phyloP scores from a whole-genome alignment of 2,888 invertebrate species.

The Siphonodentalium dalli region DNA sequence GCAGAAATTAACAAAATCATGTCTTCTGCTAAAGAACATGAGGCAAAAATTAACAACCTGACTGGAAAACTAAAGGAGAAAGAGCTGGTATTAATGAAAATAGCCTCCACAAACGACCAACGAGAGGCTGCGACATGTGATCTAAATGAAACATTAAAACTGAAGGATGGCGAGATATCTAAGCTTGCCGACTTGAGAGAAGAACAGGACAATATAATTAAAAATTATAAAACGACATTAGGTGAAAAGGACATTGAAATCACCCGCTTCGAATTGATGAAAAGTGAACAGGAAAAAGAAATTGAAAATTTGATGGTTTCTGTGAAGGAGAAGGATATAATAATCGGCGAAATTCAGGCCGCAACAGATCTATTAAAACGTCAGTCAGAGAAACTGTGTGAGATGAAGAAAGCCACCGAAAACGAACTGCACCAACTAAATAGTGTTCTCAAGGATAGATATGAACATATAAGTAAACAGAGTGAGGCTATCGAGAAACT shows the following conservation, averaged over 20 bases:
- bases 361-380: too few species aligned
- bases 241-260: too few species aligned
- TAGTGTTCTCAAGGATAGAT: neutral
- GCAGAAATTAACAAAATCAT: constrained; percentile 26
- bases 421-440: constrained; percentile 5
- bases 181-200: constrained; percentile 1
- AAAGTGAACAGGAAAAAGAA: constrained; percentile 5
- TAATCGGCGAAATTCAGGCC: neutral
- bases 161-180: neutral
- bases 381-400: constrained; percentile 4
- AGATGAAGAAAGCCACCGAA: constrained; percentile 7
- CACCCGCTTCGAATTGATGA: too few species aligned
- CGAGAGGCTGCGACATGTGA: constrained; percentile 11
- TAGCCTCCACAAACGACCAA: constrained; percentile 5
- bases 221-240: constrained; percentile 1
- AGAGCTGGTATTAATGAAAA: constrained; percentile 15
- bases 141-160: constrained; percentile 15
- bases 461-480: too few species aligned
- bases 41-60: constrained; percentile 23
- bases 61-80: constrained; percentile 21
- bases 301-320: constrained; percentile 6
- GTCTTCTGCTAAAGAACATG: constrained; percentile 22
- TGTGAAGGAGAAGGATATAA: neutral
- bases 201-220: constrained; percentile 6
- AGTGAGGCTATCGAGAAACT: too few species aligned